Base-by-base conservation (phyloP, 2,888 invertebrate genomes). In the Tachina lurida region DNA sequence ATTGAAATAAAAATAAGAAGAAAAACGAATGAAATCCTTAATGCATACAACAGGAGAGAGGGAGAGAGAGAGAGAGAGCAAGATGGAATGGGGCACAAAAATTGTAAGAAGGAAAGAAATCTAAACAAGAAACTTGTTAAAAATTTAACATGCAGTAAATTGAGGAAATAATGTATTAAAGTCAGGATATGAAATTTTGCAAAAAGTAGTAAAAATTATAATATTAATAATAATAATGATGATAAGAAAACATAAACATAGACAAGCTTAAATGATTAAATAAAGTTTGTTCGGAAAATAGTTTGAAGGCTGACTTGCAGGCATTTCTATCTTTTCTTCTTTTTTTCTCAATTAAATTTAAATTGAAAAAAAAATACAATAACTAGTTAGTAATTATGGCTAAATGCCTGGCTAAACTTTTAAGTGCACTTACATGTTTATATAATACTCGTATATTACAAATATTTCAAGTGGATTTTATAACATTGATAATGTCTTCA, bases 91-190 rank as follows among this genome's bases (percentile, higher is more conserved):
- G 17, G 19, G 65, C n/a, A n/a, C 41, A 19, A 45, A 68, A 15
- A 45, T 31, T 31, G 31, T 7, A 22, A 49, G n/a, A 60, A 41
- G 8, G 22, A 54, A 67, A 60, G 1, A 58, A 56, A 39, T 62
- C 60, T 60, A 60, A 74, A 81, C 31, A 67, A 80, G 80, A 81
- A 81, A 62, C 70, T 86, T 71, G 75, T 84, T 84, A 81, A 84
- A 84, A 87, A 87, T 87, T 87, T 78, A 75, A 86, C 85, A 87
- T 87, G 84, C 87, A 87, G 83, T 83, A 87, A 88, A 87, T 88
- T 87, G 88, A 88, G 87, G 86, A 87, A 87, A 87, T 87, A 88
- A 88, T 87, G 84, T 86, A 87, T 87, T 88, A 87, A 88, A 84
- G 87, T 75, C 81, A 74, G 84, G 78, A 85, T 83, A 80, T 84